Evolutionary conservation across 2,113 vertebrate species (phyloP).

Genomic region (Panurus biarmicus): DNA sequence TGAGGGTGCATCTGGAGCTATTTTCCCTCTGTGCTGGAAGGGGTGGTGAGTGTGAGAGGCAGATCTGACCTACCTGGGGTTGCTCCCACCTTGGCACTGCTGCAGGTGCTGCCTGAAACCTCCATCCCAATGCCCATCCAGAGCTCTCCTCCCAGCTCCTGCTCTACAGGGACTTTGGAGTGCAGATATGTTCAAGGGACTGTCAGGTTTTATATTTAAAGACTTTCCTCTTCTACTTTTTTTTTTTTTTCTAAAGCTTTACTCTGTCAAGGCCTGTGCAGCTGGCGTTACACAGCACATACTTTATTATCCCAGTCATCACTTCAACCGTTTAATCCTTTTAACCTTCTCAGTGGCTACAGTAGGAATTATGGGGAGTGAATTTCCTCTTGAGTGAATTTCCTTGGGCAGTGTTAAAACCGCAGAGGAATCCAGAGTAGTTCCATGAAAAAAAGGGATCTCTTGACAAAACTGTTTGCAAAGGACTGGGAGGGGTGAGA

Average conservation of each 20-base stretch:
- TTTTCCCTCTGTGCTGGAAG: not conserved
- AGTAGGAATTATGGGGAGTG: not conserved
- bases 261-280: not conserved
- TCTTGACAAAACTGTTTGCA: not conserved
- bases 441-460: not conserved
- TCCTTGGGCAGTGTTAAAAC: not conserved
- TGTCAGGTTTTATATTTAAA: not conserved
- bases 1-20: accelerated
- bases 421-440: not conserved
- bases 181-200: not conserved
- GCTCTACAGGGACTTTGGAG: not conserved
- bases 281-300: not conserved
- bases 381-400: not conserved
- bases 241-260: not conserved
- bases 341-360: not conserved
- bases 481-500: not conserved
- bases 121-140: not conserved
- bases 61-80: accelerated
- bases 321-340: not conserved
- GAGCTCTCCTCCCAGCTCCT: not conserved
- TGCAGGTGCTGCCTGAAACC: not conserved
- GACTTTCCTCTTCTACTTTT: not conserved
- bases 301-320: not conserved
- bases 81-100: not conserved
- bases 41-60: not conserved